These are phyloP conservation scores for Thalassarche chlororhynchos DNA, from an alignment of 2,113 vertebrate species.

Conservation along the genomic window DNA sequence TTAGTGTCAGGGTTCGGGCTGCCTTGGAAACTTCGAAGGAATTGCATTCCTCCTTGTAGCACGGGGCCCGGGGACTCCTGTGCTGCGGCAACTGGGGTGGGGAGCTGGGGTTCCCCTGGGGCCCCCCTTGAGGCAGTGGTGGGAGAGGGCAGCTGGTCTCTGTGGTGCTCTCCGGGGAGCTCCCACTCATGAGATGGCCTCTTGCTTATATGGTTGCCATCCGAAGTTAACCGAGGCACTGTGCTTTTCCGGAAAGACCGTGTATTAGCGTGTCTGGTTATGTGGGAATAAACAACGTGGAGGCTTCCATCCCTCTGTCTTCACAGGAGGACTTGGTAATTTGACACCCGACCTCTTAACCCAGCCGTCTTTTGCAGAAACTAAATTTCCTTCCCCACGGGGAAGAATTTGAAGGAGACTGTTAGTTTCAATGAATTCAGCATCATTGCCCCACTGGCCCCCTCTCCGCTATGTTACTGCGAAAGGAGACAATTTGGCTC, in stretches of 20 bases:
- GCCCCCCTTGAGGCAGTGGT: rapidly evolving
- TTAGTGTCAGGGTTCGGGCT: background rate
- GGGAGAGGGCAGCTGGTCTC: background rate
- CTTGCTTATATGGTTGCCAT: background rate
- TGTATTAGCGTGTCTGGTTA: background rate
- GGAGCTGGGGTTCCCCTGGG: background rate
- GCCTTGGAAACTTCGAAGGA: background rate
- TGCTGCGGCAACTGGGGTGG: rapidly evolving
- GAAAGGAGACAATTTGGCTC: background rate
- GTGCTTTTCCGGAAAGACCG: background rate
- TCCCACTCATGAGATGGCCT: rapidly evolving
- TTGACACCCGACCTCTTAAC: background rate
- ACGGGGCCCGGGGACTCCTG: background rate
- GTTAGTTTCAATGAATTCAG: background rate
- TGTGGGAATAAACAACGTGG: background rate
- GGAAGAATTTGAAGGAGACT: background rate
- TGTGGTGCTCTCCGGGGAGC: background rate
- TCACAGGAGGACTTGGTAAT: background rate
- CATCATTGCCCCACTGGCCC: background rate
- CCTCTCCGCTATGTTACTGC: background rate
- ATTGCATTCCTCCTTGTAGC: background rate
- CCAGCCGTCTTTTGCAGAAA: background rate
- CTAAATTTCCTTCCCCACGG: background rate
- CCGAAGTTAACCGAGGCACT: background rate
- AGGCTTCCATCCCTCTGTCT: background rate